A percentile compares a stretch with the other conserved stretches of the same genome.
phyloP scores from a whole-genome alignment of 2,113 vertebrate species.

The Engystomops pustulosus region DNA sequence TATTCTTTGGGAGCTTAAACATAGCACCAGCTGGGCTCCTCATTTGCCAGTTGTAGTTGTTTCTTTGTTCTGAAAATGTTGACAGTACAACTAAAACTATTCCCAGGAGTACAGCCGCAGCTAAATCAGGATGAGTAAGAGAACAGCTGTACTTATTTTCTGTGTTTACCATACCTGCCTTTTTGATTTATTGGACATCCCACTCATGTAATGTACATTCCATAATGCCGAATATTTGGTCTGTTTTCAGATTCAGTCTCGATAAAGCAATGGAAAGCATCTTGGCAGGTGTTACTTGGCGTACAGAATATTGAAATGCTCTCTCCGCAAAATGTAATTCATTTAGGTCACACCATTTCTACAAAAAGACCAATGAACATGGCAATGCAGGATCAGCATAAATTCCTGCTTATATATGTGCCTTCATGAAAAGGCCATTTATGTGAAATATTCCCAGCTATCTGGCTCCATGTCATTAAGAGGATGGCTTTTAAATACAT shows the following conservation, averaged over 20 bases:
- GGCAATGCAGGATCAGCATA: slow-evolving; percentile 38
- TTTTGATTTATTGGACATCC: slow-evolving; percentile 77
- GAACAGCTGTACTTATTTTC: slow-evolving; percentile 80
- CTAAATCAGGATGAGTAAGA: slow-evolving; percentile 78
- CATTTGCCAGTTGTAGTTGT: slow-evolving; percentile 85
- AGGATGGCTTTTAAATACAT: slow-evolving; percentile 56
- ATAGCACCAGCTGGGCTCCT: slow-evolving; percentile 89
- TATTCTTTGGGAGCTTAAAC: slow-evolving; percentile 85
- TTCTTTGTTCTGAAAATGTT: slow-evolving; percentile 81
- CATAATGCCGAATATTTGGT: slow-evolving; percentile 80
- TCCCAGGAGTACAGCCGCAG: slow-evolving; percentile 76
- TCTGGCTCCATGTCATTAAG: slow-evolving; percentile 46
- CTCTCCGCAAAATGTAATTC: slow-evolving; percentile 30
- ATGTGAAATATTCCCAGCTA: slow-evolving; percentile 52
- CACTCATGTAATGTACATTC: slow-evolving; percentile 73
- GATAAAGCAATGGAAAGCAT: slow-evolving; percentile 77
- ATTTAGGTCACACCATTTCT: slow-evolving; percentile 27
- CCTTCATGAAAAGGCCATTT: slow-evolving; percentile 44
- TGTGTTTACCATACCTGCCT: slow-evolving; percentile 80
- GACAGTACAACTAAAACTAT: slow-evolving; percentile 80
- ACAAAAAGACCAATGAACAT: slow-evolving; percentile 25
- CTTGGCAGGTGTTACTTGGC: slow-evolving; percentile 65
- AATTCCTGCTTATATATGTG: slow-evolving; percentile 49
- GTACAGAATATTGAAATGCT: slow-evolving; percentile 32
- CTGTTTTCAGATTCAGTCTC: slow-evolving; percentile 64